phyloP scores from a whole-genome alignment of 2,113 vertebrate genomes.

The Callochromis pleurospilus region DNA sequence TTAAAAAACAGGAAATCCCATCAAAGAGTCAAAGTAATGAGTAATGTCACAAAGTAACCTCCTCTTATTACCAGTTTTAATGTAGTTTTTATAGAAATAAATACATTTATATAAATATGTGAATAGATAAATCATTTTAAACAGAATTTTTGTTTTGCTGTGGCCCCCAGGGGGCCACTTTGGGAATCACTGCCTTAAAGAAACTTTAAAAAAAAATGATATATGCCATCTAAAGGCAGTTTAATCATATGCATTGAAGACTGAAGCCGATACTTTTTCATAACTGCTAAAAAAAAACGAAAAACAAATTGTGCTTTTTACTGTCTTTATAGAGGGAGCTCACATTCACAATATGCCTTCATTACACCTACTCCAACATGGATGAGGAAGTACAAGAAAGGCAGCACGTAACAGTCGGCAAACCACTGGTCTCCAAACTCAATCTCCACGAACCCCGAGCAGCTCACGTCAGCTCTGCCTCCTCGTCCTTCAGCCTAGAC shows the following conservation, averaged over 20 bases:
- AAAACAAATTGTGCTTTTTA: not conserved
- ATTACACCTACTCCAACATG: conserved; percentile 75
- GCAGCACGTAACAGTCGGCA: conserved; percentile 69
- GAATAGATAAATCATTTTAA: not conserved
- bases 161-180: not conserved
- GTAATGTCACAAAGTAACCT: not conserved
- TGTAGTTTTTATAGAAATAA: not conserved
- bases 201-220: not conserved
- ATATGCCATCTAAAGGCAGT: not conserved
- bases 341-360: conserved; percentile 76
- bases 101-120: not conserved
- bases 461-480: not conserved
- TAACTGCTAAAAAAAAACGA: accelerated
- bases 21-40: not conserved
- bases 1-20: not conserved
- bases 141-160: accelerated
- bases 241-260: not conserved
- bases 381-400: conserved; percentile 78
- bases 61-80: not conserved
- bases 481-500: conserved; percentile 23
- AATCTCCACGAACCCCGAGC: conserved; percentile 66
- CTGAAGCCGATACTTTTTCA: not conserved
- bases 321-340: conserved; percentile 71
- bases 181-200: not conserved
- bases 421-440: conserved; percentile 84